Conservation (phyloP, 92 coral and sea anemone species). For the Epizoanthus rinbou region DNA sequence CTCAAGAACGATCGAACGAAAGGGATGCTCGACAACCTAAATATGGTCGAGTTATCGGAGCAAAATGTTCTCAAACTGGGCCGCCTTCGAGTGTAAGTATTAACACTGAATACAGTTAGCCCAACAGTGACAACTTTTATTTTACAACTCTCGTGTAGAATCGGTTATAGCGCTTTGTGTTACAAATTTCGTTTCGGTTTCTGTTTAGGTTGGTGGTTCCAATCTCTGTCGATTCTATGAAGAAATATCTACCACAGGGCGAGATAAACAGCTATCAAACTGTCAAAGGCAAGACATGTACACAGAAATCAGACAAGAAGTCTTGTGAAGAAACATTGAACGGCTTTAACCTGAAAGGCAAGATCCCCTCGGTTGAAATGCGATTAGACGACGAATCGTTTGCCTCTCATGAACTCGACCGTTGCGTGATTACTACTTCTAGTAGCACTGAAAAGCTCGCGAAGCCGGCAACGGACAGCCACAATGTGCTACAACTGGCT, state of each 20-base stretch:
- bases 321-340: not conserved
- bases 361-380: not conserved
- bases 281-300: not conserved
- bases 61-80: no score
- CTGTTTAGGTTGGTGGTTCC: conserved; percentile 29
- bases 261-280: not conserved
- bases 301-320: not conserved
- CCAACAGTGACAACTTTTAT: not conserved
- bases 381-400: not conserved
- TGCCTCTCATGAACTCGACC: not conserved
- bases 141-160: not conserved
- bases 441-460: not conserved
- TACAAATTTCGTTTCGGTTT: conserved; percentile 10
- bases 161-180: not conserved
- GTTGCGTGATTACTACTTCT: conserved; percentile 1
- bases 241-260: conserved; percentile 8
- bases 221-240: conserved; percentile 8
- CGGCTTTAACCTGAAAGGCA: not conserved
- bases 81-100: no score
- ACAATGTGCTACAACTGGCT: not conserved
- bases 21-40: no score
- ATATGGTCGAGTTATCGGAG: no score
- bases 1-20: no score
- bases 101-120: not conserved
- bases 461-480: conserved; percentile 14